These are phyloP conservation scores for Monochamus saltuarius DNA, from an alignment of 1,140 invertebrate species.

Conservation along the genomic window DNA sequence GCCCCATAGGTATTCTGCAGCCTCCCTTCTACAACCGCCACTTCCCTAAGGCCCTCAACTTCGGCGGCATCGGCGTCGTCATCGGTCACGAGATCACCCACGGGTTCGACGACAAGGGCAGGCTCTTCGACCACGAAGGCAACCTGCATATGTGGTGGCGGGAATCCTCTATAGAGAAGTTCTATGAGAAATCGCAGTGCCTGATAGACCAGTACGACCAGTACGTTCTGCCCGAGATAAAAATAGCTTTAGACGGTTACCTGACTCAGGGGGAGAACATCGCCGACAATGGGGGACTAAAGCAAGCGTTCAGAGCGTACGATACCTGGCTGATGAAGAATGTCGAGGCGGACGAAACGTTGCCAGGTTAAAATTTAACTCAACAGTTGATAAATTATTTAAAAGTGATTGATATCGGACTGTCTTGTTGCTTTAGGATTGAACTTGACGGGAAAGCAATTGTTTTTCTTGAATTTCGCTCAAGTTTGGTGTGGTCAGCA, in stretches of 20 bases:
- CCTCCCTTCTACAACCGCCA: slow-evolving; percentile 86
- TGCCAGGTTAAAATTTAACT: slow-evolving; percentile 58
- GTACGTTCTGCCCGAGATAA: slow-evolving; percentile 65
- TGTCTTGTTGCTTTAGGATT: slow-evolving; percentile 49
- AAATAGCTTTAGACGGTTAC: slow-evolving; percentile 63
- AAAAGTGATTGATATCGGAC: too few relatives aligned
- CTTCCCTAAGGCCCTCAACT: slow-evolving; percentile 78
- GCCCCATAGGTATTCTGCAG: slow-evolving; percentile 73
- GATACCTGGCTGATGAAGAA: slow-evolving; percentile 61
- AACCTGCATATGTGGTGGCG: slow-evolving; percentile 81
- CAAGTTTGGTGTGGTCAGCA: slow-evolving; percentile 72
- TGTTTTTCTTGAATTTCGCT: slow-evolving; percentile 84
- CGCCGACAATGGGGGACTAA: slow-evolving; percentile 83
- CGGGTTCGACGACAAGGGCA: slow-evolving; percentile 65
- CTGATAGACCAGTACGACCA: slow-evolving; percentile 75
- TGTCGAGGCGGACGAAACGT: slow-evolving; percentile 57
- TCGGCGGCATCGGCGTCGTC: slow-evolving; percentile 71
- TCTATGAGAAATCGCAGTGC: slow-evolving; percentile 73
- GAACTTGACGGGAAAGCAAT: slow-evolving; percentile 70
- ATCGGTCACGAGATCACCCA: slow-evolving; percentile 73
- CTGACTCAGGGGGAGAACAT: slow-evolving; percentile 82
- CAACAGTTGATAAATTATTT: too few relatives aligned
- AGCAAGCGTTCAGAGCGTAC: slow-evolving; percentile 77
- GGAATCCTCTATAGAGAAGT: slow-evolving; percentile 61
- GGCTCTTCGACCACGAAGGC: slow-evolving; percentile 68